Evolutionary conservation across 2,888 invertebrate species (phyloP).

Genomic region (Andrena bucephala): DNA sequence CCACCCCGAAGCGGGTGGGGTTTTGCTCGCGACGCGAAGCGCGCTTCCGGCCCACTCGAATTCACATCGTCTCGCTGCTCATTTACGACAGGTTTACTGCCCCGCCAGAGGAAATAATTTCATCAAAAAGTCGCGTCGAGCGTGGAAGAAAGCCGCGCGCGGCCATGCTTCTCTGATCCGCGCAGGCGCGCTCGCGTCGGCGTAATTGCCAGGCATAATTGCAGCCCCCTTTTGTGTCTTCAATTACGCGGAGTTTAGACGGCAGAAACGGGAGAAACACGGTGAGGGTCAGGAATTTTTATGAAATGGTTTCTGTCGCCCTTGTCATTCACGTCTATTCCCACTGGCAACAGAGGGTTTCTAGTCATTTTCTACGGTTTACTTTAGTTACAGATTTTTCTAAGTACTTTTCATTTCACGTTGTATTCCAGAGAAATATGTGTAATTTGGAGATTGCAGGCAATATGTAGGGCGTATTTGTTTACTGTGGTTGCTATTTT

Average conservation of each 20-base stretch:
- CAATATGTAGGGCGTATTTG: too few species aligned
- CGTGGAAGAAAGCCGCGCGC: slow-evolving; percentile 60
- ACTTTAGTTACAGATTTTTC: background rate
- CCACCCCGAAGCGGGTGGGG: slow-evolving; percentile 11
- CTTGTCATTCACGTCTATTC: slow-evolving; percentile 6
- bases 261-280: slow-evolving; percentile 67
- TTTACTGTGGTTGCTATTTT: too few species aligned
- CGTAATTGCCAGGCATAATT: slow-evolving; percentile 82
- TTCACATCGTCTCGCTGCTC: slow-evolving; percentile 10
- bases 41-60: slow-evolving; percentile 38
- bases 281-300: slow-evolving; percentile 78
- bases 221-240: slow-evolving; percentile 83
- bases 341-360: slow-evolving; percentile 10
- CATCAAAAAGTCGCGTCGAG: slow-evolving; percentile 77
- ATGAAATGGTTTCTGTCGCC: slow-evolving; percentile 74
- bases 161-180: slow-evolving; percentile 74
- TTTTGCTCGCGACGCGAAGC: slow-evolving; percentile 29
- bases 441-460: too few species aligned
- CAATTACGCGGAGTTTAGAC: slow-evolving; percentile 82
- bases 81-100: slow-evolving; percentile 53
- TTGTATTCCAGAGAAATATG: too few species aligned
- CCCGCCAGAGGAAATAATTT: slow-evolving; percentile 75
- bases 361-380: background rate
- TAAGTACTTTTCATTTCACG: too few species aligned
- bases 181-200: slow-evolving; percentile 60